Evolutionary conservation across 1,140 invertebrate species (phyloP), one percentile per base, ranked within the genome.

Genomic region (Macrosteles quadrilineatus): DNA sequence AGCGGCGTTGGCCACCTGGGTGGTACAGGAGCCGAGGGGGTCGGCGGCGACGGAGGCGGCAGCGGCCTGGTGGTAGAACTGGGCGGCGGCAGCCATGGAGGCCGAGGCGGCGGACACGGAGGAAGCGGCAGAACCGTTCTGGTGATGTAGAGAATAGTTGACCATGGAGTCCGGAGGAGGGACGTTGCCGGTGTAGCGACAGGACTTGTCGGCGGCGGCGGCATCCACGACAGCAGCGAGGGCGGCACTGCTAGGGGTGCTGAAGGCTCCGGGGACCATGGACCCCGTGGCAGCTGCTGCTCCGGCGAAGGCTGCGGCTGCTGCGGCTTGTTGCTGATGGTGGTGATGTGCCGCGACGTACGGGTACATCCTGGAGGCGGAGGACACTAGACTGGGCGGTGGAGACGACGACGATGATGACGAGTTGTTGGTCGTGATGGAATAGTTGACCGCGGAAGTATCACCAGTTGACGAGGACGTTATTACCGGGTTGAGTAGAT

Each of bases 41-140:
- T 88, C 87, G 40, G 87, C 86, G 72, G 87, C 87, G 74, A 81
- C 85, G 67, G 86, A 86, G 9, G 87, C 91, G 9, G 85, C 84
- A 9, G 85, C 85, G 17, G 91, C 91, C 74, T 94, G 92, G 77
- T 94, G 91, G 81, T 94, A 94, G 80, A 94, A 94, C 81, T 94
- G 92, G 1, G 92, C 91, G 43, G 92, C 92, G 31, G 88, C 90
- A 27, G 90, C 90, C 59, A 88, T 90, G 4, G 90, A 89, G 59
- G 88, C 88, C 4, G 90, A 87, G 25, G 90, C 88, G 30, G 87
- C 87, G 0, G 84, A 84, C 25, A 84, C 84, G 32, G 83, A 85
- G 30, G 86, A 82, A 4, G 84, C 81, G 64, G 84, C 80, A 21
- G 85, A 87, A 11, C 88, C 90, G 74, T 90, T 91, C 73, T 92